phyloP scores from a whole-genome alignment of 2,888 invertebrate genomes.

The Rhogogaster chlorosoma region DNA sequence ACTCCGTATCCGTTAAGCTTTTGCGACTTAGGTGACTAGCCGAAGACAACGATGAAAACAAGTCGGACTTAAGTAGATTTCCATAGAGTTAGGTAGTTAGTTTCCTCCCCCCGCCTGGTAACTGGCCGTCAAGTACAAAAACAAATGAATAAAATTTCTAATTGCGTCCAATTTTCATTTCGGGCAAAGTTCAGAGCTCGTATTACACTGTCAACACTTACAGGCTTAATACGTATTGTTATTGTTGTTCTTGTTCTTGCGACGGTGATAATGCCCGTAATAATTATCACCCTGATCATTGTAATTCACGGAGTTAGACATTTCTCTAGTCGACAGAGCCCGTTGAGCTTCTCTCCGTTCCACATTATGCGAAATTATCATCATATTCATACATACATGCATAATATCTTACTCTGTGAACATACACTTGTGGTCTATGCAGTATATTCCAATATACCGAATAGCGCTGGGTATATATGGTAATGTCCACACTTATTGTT shows the following conservation, averaged over 20 bases:
- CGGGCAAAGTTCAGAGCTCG: neutral
- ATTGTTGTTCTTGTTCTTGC: neutral
- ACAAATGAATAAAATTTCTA: neutral
- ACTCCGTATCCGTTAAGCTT: constrained; percentile 43
- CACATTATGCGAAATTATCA: neutral
- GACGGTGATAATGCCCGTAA: neutral
- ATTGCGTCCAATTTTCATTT: neutral
- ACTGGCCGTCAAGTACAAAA: neutral
- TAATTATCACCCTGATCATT: neutral
- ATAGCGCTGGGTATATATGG: constrained; percentile 61
- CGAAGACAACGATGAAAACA: constrained; percentile 48
- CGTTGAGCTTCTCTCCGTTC: neutral
- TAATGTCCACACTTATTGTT: constrained; percentile 67
- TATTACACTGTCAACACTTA: neutral
- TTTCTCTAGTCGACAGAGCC: neutral
- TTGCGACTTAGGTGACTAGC: constrained; percentile 40
- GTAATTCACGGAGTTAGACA: constrained; percentile 1
- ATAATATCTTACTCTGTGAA: neutral
- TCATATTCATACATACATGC: constrained; percentile 1
- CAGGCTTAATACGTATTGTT: constrained; percentile 9
- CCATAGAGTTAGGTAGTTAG: constrained; percentile 8
- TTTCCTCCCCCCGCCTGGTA: neutral
- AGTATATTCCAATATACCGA: constrained; percentile 69
- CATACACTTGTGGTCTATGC: constrained; percentile 56
- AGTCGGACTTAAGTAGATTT: constrained; percentile 46